A percentile compares a stretch with the other conserved stretches of the same genome.
phyloP scores from a whole-genome alignment of 2,797 vertebrate genomes.

The Astyanax mexicanus region DNA sequence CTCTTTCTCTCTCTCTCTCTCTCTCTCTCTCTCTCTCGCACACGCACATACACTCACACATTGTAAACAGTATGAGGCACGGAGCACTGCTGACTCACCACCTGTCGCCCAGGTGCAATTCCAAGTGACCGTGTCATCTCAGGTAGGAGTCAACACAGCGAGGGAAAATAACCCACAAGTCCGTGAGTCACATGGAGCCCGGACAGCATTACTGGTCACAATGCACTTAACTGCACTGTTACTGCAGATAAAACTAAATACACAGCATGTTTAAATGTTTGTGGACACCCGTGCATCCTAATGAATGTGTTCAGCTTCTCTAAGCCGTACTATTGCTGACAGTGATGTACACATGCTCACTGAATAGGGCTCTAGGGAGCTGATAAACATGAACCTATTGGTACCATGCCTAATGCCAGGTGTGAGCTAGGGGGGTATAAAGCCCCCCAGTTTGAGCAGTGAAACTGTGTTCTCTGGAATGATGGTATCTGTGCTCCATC shows the following conservation, averaged over 20 bases:
- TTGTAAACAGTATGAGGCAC: slow-evolving; percentile 49
- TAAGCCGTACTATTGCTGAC: too few relatives aligned
- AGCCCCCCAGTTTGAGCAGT: too few relatives aligned
- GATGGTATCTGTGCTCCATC: too few relatives aligned
- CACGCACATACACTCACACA: slow-evolving; percentile 30
- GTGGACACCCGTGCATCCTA: too few relatives aligned
- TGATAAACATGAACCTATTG: too few relatives aligned
- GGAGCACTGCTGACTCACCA: slow-evolving; percentile 60
- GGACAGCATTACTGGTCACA: background rate
- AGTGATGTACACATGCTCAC: too few relatives aligned
- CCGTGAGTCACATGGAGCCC: slow-evolving; percentile 7
- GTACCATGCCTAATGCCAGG: too few relatives aligned
- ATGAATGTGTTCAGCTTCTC: too few relatives aligned
- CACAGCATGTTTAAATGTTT: too few relatives aligned
- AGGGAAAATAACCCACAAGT: slow-evolving; percentile 55
- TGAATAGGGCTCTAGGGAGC: too few relatives aligned
- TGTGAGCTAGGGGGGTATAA: too few relatives aligned
- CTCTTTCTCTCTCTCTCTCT: slow-evolving; percentile 14
- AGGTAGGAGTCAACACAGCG: slow-evolving; percentile 60
- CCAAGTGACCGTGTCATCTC: slow-evolving; percentile 55
- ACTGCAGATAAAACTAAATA: slow-evolving; percentile 43
- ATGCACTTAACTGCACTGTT: slow-evolving; percentile 32
- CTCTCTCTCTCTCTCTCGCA: slow-evolving; percentile 17
- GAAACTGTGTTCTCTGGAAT: too few relatives aligned
- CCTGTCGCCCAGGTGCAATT: slow-evolving; percentile 61